Percentiles rank a stretch among this genome's conserved stretches.
Evolutionary conservation across 2,113 vertebrate genomes (phyloP).

Genomic region (Chionis minor): DNA sequence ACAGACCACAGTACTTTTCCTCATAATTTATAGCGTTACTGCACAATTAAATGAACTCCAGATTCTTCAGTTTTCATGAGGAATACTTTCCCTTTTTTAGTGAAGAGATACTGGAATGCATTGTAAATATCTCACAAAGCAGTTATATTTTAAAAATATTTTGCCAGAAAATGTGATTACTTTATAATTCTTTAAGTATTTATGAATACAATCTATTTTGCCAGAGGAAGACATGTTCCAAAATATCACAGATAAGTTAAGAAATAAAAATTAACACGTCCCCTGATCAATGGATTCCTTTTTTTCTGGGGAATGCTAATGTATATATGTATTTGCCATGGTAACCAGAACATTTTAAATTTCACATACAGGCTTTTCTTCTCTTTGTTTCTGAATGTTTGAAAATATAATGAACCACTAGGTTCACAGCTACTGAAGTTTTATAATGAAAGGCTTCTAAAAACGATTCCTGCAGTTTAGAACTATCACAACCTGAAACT

Average conservation of each 20-base stretch:
- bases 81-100: not conserved
- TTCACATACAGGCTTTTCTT: constrained; percentile 19
- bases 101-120: not conserved
- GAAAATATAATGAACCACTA: constrained; percentile 42
- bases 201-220: constrained; percentile 1
- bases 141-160: not conserved
- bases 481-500: not conserved
- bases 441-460: constrained; percentile 9
- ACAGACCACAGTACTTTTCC: not conserved
- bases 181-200: constrained; percentile 6
- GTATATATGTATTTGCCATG: constrained; percentile 9
- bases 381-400: constrained; percentile 26
- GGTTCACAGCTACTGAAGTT: not conserved
- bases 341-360: constrained; percentile 25
- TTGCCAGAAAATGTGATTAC: not conserved
- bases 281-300: constrained; percentile 5
- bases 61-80: not conserved
- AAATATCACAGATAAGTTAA: not conserved
- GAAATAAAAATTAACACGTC: constrained; percentile 38
- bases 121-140: not conserved
- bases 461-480: not conserved
- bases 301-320: not conserved
- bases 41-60: not conserved
- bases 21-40: constrained; percentile 8
- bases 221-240: not conserved